Evolutionary conservation across 2,888 invertebrate species (phyloP), one percentile per base, ranked within the genome.

Genomic region (Stenurella melanura): DNA sequence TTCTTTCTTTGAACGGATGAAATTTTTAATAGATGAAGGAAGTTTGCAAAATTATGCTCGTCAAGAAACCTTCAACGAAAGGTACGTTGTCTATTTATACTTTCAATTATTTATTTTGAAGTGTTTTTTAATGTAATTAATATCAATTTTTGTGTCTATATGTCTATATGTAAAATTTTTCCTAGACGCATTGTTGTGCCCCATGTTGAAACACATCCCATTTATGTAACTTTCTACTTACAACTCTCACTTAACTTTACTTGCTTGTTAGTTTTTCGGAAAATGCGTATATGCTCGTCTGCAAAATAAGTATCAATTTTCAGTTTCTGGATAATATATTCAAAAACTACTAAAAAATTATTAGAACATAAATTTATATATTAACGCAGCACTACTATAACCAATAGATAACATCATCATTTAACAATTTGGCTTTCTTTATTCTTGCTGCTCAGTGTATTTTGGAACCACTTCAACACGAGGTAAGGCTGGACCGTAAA

Each of bases 401-500:
- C 7, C 19, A 11, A 42, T 58, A 71, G 50, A 71, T 50, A 71
- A 71, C 21, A 61, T 71, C 60, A 10, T 57, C 60, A 79, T 82
- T 81, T 83, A 84, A 83, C 84, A 76, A 82, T 83, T 83, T 82
- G 83, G 82, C 81, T 84, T 87, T 86, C 86, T 86, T 88, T 86
- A 86, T 89, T 89, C 93, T 92, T 93, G 95, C 95, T 94, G 94
- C 95, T 92, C 96, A 97, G 97, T 96, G 95, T 97, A 93, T 97
- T 97, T 95, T 97, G 97, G 97, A 97, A 96, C 94, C 96, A 97
- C 96, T 97, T 97, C 96, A 97, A 97, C 91, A 95, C 96, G 93
- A 97, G 97, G 97, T 97, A 97, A 97, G 97, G 93, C 90, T 88
- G 76, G 75, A 75, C 50, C 74, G 9, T 57, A 72, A 73, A 75